A percentile compares a stretch with the other conserved stretches of the same genome.
Evolutionary conservation across 2,797 vertebrate species (phyloP).

Genomic region (Toxotes lorentzi): DNA sequence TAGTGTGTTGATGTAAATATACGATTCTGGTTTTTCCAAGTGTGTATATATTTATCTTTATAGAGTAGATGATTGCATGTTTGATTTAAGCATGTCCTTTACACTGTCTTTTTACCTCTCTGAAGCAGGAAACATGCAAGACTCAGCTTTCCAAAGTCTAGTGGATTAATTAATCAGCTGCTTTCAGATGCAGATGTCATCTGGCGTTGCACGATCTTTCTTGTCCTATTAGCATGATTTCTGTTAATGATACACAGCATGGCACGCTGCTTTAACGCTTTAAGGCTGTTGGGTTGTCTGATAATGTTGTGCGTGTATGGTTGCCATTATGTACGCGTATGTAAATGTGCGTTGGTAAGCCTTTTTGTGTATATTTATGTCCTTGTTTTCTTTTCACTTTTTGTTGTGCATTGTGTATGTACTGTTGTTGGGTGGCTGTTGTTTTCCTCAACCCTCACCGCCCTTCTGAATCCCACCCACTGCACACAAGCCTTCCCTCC

Average conservation of each 20-base stretch:
- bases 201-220: slow-evolving; percentile 40
- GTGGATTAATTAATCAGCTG: slow-evolving; percentile 34
- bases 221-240: slow-evolving; percentile 62
- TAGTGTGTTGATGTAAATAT: slow-evolving; percentile 29
- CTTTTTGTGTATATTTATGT: slow-evolving; percentile 65
- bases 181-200: slow-evolving; percentile 59
- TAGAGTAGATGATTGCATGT: slow-evolving; percentile 59
- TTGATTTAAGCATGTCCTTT: slow-evolving; percentile 59
- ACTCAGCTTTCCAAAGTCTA: slow-evolving; percentile 13
- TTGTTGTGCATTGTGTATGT: slow-evolving; percentile 62
- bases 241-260: slow-evolving; percentile 55
- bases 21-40: slow-evolving; percentile 28
- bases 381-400: slow-evolving; percentile 55
- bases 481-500: slow-evolving; percentile 48
- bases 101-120: slow-evolving; percentile 46
- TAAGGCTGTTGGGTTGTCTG: slow-evolving; percentile 50
- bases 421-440: slow-evolving; percentile 62
- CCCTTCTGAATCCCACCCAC: slow-evolving; percentile 49
- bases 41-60: slow-evolving; percentile 14
- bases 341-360: slow-evolving; percentile 49
- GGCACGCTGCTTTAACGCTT: slow-evolving; percentile 62
- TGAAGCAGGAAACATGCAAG: slow-evolving; percentile 46
- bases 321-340: slow-evolving; percentile 42
- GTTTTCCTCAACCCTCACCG: slow-evolving; percentile 52
- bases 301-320: slow-evolving; percentile 20